Evolutionary conservation across 1,140 invertebrate genomes (phyloP).

Genomic region (Heliconius melpomene): DNA sequence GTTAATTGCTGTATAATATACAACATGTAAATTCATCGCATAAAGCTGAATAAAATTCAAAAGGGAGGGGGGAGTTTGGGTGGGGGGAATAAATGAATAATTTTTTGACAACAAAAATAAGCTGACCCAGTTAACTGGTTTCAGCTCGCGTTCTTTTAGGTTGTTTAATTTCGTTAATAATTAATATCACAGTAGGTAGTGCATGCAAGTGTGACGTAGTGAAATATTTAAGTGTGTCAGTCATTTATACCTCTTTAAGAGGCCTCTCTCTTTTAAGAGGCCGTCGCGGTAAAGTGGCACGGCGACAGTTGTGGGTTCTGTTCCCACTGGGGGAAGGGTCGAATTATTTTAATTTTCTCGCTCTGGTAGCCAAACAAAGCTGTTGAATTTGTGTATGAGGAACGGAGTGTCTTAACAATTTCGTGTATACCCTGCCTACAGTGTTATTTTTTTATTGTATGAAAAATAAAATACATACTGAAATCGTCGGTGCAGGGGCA

Average conservation of each 20-base stretch:
- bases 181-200: conserved; percentile 42
- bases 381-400: too few relatives aligned
- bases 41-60: conserved; percentile 8
- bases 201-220: conserved; percentile 46
- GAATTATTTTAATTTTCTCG: too few relatives aligned
- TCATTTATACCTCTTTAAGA: neutral
- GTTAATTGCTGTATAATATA: conserved; percentile 11
- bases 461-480: too few relatives aligned
- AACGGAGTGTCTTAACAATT: too few relatives aligned
- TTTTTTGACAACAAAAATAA: conserved; percentile 29
- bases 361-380: too few relatives aligned
- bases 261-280: neutral
- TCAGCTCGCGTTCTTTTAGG: conserved; percentile 29
- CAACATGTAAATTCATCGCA: neutral
- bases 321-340: too few relatives aligned
- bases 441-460: too few relatives aligned
- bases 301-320: too few relatives aligned
- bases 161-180: conserved; percentile 56
- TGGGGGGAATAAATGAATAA: conserved; percentile 17
- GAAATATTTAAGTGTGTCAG: conserved; percentile 43
- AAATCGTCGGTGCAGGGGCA: too few relatives aligned
- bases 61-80: neutral
- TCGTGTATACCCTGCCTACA: too few relatives aligned
- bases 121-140: conserved; percentile 27
- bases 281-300: too few relatives aligned